Percentiles rank a stretch among this genome's conserved stretches.
These are phyloP conservation scores for Thecophora atra DNA, from an alignment of 2,888 invertebrate genomes.

Conservation along the genomic window DNA sequence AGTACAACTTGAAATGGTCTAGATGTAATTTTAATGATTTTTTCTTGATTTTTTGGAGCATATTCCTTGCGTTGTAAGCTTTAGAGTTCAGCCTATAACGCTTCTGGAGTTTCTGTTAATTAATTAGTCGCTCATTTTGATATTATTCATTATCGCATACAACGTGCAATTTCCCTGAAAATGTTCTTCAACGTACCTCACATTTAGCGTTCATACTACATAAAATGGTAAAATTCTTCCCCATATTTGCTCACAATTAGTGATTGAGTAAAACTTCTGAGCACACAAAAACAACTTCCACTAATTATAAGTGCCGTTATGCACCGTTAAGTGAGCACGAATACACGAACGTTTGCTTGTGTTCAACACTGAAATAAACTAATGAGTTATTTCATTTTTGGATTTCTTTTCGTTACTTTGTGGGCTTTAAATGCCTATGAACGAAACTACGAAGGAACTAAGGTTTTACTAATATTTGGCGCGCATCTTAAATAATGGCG, in stretches of 20 bases:
- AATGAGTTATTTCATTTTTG: background rate
- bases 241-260: slow-evolving; percentile 23
- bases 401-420: background rate
- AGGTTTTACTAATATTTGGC: background rate
- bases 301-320: slow-evolving; percentile 12
- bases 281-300: slow-evolving; percentile 2
- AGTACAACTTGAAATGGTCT: too few species aligned
- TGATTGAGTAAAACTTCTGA: slow-evolving; percentile 1
- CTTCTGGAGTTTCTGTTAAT: background rate
- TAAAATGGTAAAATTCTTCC: background rate
- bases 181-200: background rate
- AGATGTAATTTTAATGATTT: too few species aligned
- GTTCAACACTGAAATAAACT: slow-evolving; percentile 6
- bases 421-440: background rate
- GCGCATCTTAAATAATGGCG: background rate
- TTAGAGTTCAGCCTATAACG: too few species aligned
- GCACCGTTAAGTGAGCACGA: background rate
- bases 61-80: too few species aligned
- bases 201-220: background rate
- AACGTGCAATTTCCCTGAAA: background rate
- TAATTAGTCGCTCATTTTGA: background rate
- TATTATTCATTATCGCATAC: background rate
- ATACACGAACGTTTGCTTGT: background rate
- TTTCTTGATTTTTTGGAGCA: too few species aligned
- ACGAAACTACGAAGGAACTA: background rate